These are phyloP conservation scores for Eretmochelys imbricata DNA, from an alignment of 2,113 vertebrate genomes.

Conservation along the genomic window DNA sequence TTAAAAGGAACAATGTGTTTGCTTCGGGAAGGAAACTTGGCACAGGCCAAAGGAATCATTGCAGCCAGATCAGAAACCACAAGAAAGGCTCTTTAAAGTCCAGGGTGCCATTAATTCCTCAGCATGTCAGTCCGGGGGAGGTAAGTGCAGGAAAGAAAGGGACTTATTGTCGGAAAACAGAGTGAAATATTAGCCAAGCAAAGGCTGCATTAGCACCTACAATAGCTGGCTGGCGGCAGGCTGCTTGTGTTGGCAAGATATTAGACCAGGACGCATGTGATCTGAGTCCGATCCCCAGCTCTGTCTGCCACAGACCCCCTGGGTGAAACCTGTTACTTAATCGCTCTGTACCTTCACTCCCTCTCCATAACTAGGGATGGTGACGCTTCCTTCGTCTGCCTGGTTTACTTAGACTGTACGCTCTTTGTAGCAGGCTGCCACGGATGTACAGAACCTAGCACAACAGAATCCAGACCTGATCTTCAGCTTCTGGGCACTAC, in stretches of 20 bases:
- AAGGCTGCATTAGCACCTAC: background rate
- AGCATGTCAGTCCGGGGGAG: background rate
- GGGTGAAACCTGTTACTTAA: background rate
- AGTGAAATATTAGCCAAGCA: background rate
- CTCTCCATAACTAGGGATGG: background rate
- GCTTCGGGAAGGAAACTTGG: background rate
- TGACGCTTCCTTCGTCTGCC: background rate
- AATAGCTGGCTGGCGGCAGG: background rate
- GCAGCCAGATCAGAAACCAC: background rate
- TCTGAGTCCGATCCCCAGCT: background rate
- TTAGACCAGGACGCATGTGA: background rate
- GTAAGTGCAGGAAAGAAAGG: background rate
- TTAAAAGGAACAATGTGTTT: background rate
- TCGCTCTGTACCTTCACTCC: background rate
- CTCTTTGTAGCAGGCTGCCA: background rate
- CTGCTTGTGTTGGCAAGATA: background rate
- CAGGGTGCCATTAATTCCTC: background rate
- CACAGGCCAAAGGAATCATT: background rate
- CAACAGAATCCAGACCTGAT: background rate
- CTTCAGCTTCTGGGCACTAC: background rate
- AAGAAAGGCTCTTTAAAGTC: background rate
- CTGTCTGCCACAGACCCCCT: background rate
- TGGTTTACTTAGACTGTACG: background rate
- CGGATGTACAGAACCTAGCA: background rate
- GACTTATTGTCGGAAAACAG: background rate